Percentiles rank a stretch among this genome's conserved stretches.
Evolutionary conservation across 2,888 invertebrate species (phyloP).

Genomic region (Thymelicus lineola): DNA sequence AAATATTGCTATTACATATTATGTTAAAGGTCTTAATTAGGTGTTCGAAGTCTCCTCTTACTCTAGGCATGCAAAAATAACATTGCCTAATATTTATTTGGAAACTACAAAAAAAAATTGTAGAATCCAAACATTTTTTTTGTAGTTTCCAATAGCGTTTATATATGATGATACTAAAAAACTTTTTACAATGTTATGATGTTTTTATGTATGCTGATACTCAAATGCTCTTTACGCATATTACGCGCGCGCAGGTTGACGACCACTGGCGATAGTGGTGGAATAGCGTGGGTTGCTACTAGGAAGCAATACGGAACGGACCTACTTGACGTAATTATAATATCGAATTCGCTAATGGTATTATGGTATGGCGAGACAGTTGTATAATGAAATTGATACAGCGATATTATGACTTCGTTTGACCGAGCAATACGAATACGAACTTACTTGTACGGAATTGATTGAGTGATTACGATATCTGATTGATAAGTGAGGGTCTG

Average conservation of each 20-base stretch:
- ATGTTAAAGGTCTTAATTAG: no score
- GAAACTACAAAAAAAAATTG: no score
- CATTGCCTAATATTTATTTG: no score
- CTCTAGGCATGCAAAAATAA: no score
- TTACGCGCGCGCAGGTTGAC: conserved; percentile 1
- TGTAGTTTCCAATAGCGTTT: background rate
- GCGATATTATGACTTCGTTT: conserved; percentile 3
- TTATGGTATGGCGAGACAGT: background rate
- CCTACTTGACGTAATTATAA: conserved; percentile 27
- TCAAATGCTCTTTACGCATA: no score
- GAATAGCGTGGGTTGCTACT: conserved; percentile 46
- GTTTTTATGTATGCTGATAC: no score
- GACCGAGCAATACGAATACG: background rate
- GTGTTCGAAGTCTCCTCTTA: no score
- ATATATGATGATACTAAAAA: background rate
- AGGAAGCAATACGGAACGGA: conserved; percentile 42
- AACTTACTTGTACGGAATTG: background rate
- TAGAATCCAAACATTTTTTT: no score
- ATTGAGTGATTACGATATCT: no score
- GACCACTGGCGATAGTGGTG: conserved; percentile 12
- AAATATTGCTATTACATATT: no score
- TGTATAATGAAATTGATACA: conserved; percentile 5
- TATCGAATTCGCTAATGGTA: conserved; percentile 46
- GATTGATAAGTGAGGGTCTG: no score
- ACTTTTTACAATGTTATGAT: no score